Base-by-base conservation (phyloP, 2,797 vertebrate genomes). In the Euthynnus affinis region DNA sequence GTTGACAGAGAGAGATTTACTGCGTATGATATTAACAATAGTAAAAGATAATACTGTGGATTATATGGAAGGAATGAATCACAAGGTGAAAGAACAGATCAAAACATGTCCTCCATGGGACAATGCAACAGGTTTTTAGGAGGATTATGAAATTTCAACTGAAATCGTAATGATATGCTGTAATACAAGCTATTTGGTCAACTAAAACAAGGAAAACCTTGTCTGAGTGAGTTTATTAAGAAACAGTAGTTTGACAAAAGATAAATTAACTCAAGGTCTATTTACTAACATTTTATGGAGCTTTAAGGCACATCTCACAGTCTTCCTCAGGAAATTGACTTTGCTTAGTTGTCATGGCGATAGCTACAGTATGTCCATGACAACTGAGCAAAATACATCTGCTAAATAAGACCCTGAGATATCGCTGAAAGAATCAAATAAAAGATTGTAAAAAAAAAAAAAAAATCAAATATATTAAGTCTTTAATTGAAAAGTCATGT, bases 1-100 rank as follows among this genome's bases (percentile, higher is more conserved):
- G 55, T 14, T 67, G 80, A 70, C 65, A 61, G 40, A 73, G 4
- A 49, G 27, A 61, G 37, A 71, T 53, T 80, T 56, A 84, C 44
- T 71, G 46, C 23, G 17, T 32, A 12, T 59, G 15, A 40, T 64
- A 60, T 53, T 17, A 15, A 1, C 6, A 1, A 9, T 57, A 56
- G 57, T 66, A 70, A 66, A 59, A 66, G 4, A 44, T 17, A 4
- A 66, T 44, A 69, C 65, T 44, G 37, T 10, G 58, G 56, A 40
- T 49, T 1, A 5, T 20, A 44, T 40, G 53, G 3, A 66, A 69
- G 32, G 53, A 29, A 1, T 32, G 18, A 42, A 65, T 14, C 6
- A 13, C 59, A 27, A 27, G 12, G 34, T 37, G 64, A 59, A 17
- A 5, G 9, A 22, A 44, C 6, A 3, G 52, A 71, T 81, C 17